A percentile compares a stretch with the other conserved stretches of the same genome.
Evolutionary conservation across 92 coral and sea anemone genomes (phyloP).

Genomic region (Actinostola sp.): DNA sequence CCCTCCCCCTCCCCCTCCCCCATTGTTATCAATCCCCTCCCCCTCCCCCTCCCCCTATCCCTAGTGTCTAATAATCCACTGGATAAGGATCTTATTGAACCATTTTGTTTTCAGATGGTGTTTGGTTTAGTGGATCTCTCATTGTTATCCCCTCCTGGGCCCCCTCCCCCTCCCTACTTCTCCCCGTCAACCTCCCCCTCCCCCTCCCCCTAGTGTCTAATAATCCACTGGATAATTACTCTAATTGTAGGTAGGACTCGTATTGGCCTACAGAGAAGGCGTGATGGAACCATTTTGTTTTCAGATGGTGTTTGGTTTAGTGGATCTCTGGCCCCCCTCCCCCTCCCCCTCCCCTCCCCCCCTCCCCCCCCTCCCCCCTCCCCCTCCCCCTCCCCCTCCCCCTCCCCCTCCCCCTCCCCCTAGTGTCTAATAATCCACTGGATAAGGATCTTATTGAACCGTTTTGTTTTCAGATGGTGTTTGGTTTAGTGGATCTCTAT

Average conservation of each 20-base stretch:
- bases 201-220: neutral
- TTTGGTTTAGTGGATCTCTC: neutral
- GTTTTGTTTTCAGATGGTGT: slow-evolving; percentile 64
- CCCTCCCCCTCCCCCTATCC: too few species aligned
- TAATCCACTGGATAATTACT: neutral
- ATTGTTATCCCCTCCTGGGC: too few species aligned
- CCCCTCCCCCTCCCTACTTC: too few species aligned
- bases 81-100: slow-evolving; percentile 55
- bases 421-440: neutral
- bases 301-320: neutral
- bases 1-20: too few species aligned
- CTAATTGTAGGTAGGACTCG: slow-evolving; percentile 78
- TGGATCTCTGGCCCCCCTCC: too few species aligned
- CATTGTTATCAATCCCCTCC: too few species aligned
- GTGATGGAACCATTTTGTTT: slow-evolving; percentile 61
- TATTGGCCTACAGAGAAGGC: slow-evolving; percentile 86
- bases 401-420: too few species aligned
- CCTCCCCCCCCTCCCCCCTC: too few species aligned
- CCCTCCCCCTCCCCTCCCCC: too few species aligned
- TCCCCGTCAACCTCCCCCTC: too few species aligned
- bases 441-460: neutral
- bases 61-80: neutral
- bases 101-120: too few species aligned
- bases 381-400: too few species aligned
- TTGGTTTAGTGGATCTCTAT: slow-evolving; percentile 87